phyloP scores from a whole-genome alignment of 2,797 vertebrate genomes.

The Sebastiscus tertius region DNA sequence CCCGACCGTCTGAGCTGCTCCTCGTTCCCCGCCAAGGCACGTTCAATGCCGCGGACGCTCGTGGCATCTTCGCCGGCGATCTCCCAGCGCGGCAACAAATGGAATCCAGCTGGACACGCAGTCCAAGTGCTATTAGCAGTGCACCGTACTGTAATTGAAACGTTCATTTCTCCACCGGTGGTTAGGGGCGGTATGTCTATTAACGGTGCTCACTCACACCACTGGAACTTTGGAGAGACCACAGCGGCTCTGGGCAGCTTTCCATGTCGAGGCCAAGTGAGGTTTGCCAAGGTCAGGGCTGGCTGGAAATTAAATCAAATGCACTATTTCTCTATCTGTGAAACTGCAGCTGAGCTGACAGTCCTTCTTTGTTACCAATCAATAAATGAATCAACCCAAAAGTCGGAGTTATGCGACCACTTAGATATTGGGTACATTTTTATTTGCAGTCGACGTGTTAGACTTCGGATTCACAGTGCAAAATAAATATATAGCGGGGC shows the following conservation, averaged over 20 bases:
- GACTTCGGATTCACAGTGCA: not conserved
- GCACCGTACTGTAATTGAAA: conserved; percentile 67
- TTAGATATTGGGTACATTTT: not conserved
- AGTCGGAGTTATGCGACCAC: not conserved
- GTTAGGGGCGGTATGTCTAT: conserved; percentile 59
- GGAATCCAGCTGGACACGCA: conserved; percentile 76
- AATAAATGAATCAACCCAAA: conserved; percentile 3
- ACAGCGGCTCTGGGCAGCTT: conserved; percentile 49
- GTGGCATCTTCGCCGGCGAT: conserved; percentile 67
- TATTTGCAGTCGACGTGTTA: not conserved
- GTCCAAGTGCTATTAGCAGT: conserved; percentile 69
- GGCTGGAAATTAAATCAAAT: conserved; percentile 47
- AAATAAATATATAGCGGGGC: not conserved
- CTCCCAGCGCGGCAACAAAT: conserved; percentile 71
- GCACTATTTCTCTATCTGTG: conserved; percentile 38
- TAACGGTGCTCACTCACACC: conserved; percentile 58
- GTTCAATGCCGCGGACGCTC: conserved; percentile 52
- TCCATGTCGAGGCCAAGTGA: conserved; percentile 38
- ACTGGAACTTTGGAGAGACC: conserved; percentile 53
- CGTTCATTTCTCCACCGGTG: conserved; percentile 59
- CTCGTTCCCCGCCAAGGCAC: conserved; percentile 75
- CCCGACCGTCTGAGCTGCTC: conserved; percentile 37
- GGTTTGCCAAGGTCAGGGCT: conserved; percentile 62
- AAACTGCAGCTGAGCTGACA: conserved; percentile 24
- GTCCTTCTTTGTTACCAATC: conserved; percentile 6